phyloP scores from a whole-genome alignment of 1,140 invertebrate species.

The Heliconius melpomene region DNA sequence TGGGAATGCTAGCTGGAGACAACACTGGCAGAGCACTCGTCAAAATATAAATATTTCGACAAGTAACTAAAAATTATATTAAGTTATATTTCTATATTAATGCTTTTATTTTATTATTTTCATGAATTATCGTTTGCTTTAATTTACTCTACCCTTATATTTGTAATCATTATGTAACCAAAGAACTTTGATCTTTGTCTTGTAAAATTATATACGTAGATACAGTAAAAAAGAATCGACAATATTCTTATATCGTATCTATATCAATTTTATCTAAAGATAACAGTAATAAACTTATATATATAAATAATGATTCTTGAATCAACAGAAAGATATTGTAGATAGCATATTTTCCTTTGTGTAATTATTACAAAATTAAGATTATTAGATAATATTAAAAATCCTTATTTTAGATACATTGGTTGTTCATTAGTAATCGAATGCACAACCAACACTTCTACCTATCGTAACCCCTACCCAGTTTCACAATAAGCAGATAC shows the following conservation, averaged over 20 bases:
- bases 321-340: too few species aligned
- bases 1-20: conserved; percentile 45
- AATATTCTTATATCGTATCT: neutral
- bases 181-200: too few species aligned
- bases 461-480: too few species aligned
- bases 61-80: neutral
- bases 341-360: too few species aligned
- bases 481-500: too few species aligned
- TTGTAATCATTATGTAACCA: too few species aligned
- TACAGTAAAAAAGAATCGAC: neutral
- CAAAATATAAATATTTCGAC: conserved; percentile 33
- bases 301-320: neutral
- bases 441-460: too few species aligned
- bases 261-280: conserved; percentile 5
- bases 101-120: neutral
- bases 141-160: too few species aligned
- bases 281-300: neutral
- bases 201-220: neutral
- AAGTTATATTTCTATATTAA: neutral
- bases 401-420: too few species aligned
- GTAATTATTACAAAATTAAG: too few species aligned
- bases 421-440: too few species aligned
- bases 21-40: conserved; percentile 49
- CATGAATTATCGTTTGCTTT: neutral
- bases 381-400: too few species aligned